Evolutionary conservation across 2,797 vertebrate species (phyloP).

Genomic region (Erpetoichthys calabaricus): DNA sequence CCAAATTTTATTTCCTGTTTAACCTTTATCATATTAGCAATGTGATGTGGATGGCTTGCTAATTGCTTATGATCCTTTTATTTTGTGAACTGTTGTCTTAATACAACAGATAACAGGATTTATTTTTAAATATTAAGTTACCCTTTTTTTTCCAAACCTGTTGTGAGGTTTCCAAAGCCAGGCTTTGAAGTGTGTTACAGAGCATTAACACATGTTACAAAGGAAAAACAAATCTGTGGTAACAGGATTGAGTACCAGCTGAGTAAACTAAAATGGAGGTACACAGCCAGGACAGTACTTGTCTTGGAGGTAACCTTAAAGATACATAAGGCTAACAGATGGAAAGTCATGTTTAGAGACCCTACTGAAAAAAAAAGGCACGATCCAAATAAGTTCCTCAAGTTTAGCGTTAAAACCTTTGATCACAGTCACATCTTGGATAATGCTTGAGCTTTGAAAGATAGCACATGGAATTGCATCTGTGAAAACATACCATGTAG

Average conservation of each 20-base stretch:
- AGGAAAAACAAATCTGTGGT: constrained; percentile 51
- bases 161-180: constrained; percentile 45
- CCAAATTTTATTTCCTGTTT: too few relatives aligned
- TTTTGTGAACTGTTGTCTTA: too few relatives aligned
- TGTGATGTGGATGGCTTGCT: too few relatives aligned
- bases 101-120: too few relatives aligned
- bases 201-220: constrained; percentile 64
- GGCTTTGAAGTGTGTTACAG: constrained; percentile 60
- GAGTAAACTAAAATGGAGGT: constrained; percentile 46
- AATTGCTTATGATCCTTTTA: too few relatives aligned
- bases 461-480: constrained; percentile 78
- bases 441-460: constrained; percentile 57
- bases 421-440: constrained; percentile 75
- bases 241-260: constrained; percentile 49
- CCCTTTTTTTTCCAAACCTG: constrained; percentile 25
- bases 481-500: constrained; percentile 84
- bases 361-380: constrained; percentile 56
- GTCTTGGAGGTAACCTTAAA: constrained; percentile 51
- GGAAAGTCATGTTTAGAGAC: constrained; percentile 69
- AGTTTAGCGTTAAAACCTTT: constrained; percentile 75
- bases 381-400: constrained; percentile 74
- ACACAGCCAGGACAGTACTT: constrained; percentile 36
- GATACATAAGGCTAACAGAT: constrained; percentile 83
- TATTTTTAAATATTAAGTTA: too few relatives aligned
- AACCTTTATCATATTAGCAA: too few relatives aligned